These are phyloP conservation scores for Sclerurus mexicanus DNA, from an alignment of 2,113 vertebrate genomes.

Conservation along the genomic window DNA sequence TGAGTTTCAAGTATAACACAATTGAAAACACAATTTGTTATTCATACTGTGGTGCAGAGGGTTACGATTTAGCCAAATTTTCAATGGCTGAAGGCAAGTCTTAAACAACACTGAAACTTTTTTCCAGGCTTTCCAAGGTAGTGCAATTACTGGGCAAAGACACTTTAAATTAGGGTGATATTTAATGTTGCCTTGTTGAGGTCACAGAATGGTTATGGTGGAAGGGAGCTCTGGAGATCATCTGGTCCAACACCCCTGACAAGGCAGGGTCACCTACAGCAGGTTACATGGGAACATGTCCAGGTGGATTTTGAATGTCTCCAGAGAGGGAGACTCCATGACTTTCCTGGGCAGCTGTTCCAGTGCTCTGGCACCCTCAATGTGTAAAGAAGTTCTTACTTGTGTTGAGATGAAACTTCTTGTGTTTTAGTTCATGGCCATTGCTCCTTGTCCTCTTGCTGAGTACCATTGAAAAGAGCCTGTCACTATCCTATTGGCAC, in stretches of 20 bases:
- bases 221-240: neutral
- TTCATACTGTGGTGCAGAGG: neutral
- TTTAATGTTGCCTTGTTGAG: neutral
- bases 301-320: neutral
- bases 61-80: neutral
- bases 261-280: neutral
- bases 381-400: neutral
- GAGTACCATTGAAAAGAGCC: neutral
- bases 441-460: neutral
- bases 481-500: neutral
- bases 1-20: neutral
- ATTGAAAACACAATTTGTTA: neutral
- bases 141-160: neutral
- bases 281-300: neutral
- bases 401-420: neutral
- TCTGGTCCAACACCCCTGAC: neutral
- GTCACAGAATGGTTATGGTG: neutral
- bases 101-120: neutral
- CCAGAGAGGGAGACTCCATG: neutral
- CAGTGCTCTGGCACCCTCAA: accelerated
- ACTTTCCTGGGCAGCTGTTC: neutral
- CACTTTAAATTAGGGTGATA: neutral
- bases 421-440: neutral
- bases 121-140: neutral
- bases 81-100: neutral